Percentiles rank a stretch among this genome's conserved stretches.
Evolutionary conservation across 2,113 vertebrate genomes (phyloP).

Genomic region (Labrus mixtus): DNA sequence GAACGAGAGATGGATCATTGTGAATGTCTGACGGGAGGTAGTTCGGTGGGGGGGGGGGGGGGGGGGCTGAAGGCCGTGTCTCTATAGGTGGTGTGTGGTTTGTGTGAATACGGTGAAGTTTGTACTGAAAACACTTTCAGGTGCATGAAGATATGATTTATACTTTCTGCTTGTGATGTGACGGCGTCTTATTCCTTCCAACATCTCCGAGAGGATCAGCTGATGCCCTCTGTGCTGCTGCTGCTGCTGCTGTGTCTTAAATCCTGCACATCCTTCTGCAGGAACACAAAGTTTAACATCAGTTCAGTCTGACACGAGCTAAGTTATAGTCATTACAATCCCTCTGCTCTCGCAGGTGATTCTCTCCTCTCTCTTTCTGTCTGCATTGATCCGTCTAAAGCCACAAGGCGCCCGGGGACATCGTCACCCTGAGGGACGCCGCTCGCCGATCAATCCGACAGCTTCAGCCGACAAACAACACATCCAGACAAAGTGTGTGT

Average conservation of each 20-base stretch:
- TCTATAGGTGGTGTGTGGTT: too few species aligned
- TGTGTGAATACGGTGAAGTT: not conserved
- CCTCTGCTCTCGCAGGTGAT: slow-evolving; percentile 36
- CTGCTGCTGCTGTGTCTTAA: slow-evolving; percentile 17
- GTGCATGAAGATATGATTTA: slow-evolving; percentile 1
- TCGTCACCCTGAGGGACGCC: slow-evolving; percentile 43
- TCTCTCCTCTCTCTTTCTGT: slow-evolving; percentile 32
- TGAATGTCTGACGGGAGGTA: too few species aligned
- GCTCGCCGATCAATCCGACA: slow-evolving; percentile 70
- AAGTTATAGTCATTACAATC: slow-evolving; percentile 27
- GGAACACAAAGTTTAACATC: slow-evolving; percentile 39
- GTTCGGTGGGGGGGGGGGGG: too few species aligned
- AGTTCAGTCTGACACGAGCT: slow-evolving; percentile 21
- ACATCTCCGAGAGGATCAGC: slow-evolving; percentile 13
- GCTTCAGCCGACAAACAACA: slow-evolving; percentile 57
- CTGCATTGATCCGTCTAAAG: slow-evolving; percentile 49
- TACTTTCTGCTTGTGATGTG: slow-evolving; percentile 11
- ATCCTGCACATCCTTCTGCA: slow-evolving; percentile 22
- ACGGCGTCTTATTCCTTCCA: slow-evolving; percentile 9
- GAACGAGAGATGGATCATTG: too few species aligned
- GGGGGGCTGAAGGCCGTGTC: too few species aligned
- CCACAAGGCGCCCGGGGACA: slow-evolving; percentile 33
- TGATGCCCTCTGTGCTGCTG: not conserved
- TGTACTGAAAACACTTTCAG: too few species aligned
- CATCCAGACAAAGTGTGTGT: slow-evolving; percentile 20